These are phyloP conservation scores for Muntiacus muntjak DNA, from an alignment of 2,113 vertebrate species.

Conservation along the genomic window DNA sequence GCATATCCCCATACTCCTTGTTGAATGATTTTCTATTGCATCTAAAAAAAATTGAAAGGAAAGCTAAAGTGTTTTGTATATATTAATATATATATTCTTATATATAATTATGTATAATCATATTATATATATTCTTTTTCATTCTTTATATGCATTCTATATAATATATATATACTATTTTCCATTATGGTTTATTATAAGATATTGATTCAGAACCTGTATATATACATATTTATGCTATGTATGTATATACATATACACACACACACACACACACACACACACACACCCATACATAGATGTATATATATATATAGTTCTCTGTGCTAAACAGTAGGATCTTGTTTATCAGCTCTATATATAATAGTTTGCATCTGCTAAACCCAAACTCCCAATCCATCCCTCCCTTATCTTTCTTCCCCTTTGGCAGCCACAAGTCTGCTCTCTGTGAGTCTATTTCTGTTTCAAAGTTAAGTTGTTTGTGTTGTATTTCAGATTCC, in stretches of 20 bases:
- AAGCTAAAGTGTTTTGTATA: neutral
- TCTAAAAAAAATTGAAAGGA: neutral
- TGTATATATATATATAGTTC: neutral
- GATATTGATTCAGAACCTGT: neutral
- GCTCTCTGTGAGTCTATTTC: neutral
- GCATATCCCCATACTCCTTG: neutral
- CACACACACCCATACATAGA: fast-evolving
- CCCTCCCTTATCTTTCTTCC: neutral
- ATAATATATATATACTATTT: neutral
- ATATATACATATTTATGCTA: neutral
- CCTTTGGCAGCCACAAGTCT: neutral
- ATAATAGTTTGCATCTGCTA: neutral
- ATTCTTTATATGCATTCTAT: neutral
- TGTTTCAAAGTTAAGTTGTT: neutral
- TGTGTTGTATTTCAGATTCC: neutral
- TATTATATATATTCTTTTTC: neutral
- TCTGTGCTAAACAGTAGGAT: neutral
- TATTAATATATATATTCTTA: neutral
- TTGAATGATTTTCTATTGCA: neutral
- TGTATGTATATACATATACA: neutral
- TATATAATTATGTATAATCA: neutral
- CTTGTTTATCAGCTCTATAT: neutral
- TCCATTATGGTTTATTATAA: neutral
- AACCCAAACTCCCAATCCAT: neutral
- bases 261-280: neutral